Base-by-base conservation (phyloP, 2,888 invertebrate species). In the Subacronicta megacephala region DNA sequence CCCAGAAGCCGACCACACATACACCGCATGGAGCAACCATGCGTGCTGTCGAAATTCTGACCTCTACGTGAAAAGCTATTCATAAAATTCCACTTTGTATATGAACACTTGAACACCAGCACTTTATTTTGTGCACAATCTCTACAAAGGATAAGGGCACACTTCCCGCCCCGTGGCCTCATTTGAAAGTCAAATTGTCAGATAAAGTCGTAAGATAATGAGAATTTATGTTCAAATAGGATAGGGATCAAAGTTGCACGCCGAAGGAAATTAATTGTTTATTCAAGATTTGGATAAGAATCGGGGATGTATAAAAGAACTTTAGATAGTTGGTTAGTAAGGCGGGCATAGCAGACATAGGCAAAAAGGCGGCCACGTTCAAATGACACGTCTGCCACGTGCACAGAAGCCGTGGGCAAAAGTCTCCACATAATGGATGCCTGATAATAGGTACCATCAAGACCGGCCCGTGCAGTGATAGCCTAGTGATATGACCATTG, bases 181-280 rank as follows among this genome's bases (percentile, higher is more conserved):
- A 84, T 84, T 83, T 81, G 66, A 77, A 83, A 81, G 78, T 81
- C 76, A 81, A 81, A 83, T 84, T 65, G 51, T 51, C 51, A 55
- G 80, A 83, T 82, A 73, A 77, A 78, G 72, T 57, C 60, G 66
- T 18, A 33, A 68, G 80, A 82, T 82, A 83, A 81, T 79, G 77
- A 72, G 69, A 77, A 84, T 82, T 77, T 82, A 81, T 83, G 75
- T 67, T 65, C 65, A 62, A 74, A 74, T 67, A 60, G 53, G 46
- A 50, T 51, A 63, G 43, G 51, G 70, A 69, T 67, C 66, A 69
- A 63, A 62, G 70, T 53, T 58, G 46, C 46, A 53, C 29, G 49
- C 52, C 38, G 17, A 23, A 41, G 20, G 29, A 69, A 57, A 62
- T 68, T 68, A 66, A 68, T 66, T 66, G 45, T 42, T 56, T 50